A percentile compares a stretch with the other conserved stretches of the same genome.
These are phyloP conservation scores for Herminia tarsipennalis DNA, from an alignment of 2,888 invertebrate genomes.

Conservation along the genomic window DNA sequence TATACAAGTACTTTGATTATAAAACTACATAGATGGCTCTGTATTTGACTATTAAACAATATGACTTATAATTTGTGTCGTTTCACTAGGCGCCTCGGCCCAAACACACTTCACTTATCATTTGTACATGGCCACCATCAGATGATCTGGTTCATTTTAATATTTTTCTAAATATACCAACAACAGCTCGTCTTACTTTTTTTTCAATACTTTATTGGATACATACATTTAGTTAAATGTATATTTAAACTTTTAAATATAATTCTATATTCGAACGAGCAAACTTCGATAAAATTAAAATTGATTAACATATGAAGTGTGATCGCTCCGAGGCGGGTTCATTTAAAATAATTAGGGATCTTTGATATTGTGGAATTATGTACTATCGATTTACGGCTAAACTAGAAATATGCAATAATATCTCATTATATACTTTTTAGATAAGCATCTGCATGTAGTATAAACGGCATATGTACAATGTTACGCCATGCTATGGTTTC, in stretches of 20 bases:
- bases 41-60: slow-evolving; percentile 81
- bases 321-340: slow-evolving; percentile 56
- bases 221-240: slow-evolving; percentile 72
- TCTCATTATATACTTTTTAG: slow-evolving; percentile 66
- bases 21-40: slow-evolving; percentile 77
- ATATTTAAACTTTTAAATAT: slow-evolving; percentile 82
- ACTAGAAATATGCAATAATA: slow-evolving; percentile 72
- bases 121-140: slow-evolving; percentile 90
- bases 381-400: slow-evolving; percentile 81
- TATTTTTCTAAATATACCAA: slow-evolving; percentile 86
- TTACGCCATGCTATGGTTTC: slow-evolving; percentile 65
- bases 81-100: slow-evolving; percentile 59
- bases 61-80: slow-evolving; percentile 69
- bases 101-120: slow-evolving; percentile 75
- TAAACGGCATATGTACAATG: slow-evolving; percentile 74
- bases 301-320: slow-evolving; percentile 82
- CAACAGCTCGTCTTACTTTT: slow-evolving; percentile 78
- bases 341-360: slow-evolving; percentile 70
- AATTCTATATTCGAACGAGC: slow-evolving; percentile 84
- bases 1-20: slow-evolving; percentile 65
- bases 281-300: slow-evolving; percentile 85
- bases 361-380: slow-evolving; percentile 82
- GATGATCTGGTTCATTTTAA: slow-evolving; percentile 87
- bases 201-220: slow-evolving; percentile 73
- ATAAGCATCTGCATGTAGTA: slow-evolving; percentile 74